Evolutionary conservation across 92 coral and sea anemone genomes (phyloP).

Genomic region (Metridium senile): DNA sequence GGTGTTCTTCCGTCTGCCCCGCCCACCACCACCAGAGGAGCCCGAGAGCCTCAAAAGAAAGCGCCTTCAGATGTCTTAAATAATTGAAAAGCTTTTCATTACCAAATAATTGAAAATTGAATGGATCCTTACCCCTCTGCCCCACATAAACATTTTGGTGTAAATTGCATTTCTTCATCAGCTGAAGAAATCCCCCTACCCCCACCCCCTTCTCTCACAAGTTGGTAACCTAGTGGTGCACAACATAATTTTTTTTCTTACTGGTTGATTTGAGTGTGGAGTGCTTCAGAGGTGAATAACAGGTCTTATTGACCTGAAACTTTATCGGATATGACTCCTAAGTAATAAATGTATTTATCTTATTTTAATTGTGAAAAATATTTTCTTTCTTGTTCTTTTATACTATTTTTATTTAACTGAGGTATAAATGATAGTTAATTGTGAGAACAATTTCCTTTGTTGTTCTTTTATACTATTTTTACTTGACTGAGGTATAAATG

Average conservation of each 20-base stretch:
- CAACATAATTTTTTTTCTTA: neutral
- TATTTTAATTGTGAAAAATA: neutral
- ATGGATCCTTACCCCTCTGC: neutral
- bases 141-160: neutral
- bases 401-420: neutral
- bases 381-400: neutral
- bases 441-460: too few species aligned
- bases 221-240: neutral
- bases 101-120: too few species aligned
- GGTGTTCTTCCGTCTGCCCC: slow-evolving; percentile 96
- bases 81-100: too few species aligned
- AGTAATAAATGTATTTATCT: slow-evolving; percentile 3
- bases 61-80: slow-evolving; percentile 52
- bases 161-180: neutral
- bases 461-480: too few species aligned
- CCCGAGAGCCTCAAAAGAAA: slow-evolving; percentile 95
- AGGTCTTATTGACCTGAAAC: neutral
- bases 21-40: slow-evolving; percentile 99
- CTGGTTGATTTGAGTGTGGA: neutral
- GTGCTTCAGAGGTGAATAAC: neutral
- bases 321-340: slow-evolving; percentile 11
- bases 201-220: neutral
- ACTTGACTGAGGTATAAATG: too few species aligned
- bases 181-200: neutral
- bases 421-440: too few species aligned